Percentiles rank a stretch among this genome's conserved stretches.
phyloP scores from a whole-genome alignment of 2,113 vertebrate genomes.

The Urocitellus parryii region DNA sequence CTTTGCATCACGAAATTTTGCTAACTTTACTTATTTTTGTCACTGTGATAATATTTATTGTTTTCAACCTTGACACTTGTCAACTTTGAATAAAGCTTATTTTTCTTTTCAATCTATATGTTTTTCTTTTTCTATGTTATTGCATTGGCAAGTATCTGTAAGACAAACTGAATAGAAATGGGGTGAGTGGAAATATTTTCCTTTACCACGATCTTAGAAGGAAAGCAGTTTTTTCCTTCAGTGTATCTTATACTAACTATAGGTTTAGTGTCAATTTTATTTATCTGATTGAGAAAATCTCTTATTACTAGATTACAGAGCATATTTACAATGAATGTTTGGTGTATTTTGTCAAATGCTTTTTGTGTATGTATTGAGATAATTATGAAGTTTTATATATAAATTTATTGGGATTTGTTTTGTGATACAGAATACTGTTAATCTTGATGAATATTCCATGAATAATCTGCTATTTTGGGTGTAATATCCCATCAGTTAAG shows the following conservation, averaged over 20 bases:
- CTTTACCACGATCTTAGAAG: not conserved
- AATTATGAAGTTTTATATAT: not conserved
- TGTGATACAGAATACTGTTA: not conserved
- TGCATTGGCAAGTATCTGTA: not conserved
- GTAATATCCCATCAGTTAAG: not conserved
- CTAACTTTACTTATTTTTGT: not conserved
- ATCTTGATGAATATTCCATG: not conserved
- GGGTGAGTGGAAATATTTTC: not conserved
- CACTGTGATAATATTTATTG: not conserved
- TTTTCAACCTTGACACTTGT: not conserved
- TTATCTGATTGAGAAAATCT: not conserved
- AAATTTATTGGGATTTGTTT: not conserved
- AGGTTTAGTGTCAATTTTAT: not conserved
- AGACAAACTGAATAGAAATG: not conserved
- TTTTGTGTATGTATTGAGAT: not conserved
- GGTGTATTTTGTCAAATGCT: not conserved
- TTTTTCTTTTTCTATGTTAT: not conserved
- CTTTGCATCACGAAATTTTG: not conserved
- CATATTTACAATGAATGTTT: not conserved
- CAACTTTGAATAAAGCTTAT: not conserved
- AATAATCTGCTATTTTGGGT: not conserved
- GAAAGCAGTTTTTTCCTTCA: not conserved
- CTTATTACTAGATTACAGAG: not conserved
- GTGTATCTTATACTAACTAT: not conserved
- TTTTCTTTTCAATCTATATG: not conserved